These are phyloP conservation scores for Marmota monax DNA, from an alignment of 2,113 vertebrate species.

Conservation along the genomic window DNA sequence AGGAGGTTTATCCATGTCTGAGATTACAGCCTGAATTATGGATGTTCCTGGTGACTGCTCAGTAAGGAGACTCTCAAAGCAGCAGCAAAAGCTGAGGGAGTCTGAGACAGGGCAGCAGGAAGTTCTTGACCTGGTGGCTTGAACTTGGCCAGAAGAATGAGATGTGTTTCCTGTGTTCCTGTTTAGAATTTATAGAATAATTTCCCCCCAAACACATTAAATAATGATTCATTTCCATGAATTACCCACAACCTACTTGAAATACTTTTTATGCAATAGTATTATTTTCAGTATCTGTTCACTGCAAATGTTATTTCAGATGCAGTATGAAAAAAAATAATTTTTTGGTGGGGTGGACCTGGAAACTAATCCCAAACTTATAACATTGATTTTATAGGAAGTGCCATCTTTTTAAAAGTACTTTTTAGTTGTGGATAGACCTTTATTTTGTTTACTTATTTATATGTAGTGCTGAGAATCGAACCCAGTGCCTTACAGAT, in stretches of 20 bases:
- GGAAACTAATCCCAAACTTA: neutral
- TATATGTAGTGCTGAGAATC: no score
- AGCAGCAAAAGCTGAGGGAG: neutral
- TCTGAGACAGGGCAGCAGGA: neutral
- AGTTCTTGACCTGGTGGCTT: neutral
- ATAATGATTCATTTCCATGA: slow-evolving; percentile 39
- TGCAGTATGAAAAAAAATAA: neutral
- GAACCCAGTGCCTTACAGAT: no score
- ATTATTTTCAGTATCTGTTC: slow-evolving; percentile 56
- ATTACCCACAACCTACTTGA: slow-evolving; percentile 7
- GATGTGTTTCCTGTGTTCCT: neutral
- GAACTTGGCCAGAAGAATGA: neutral
- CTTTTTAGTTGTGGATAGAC: no score
- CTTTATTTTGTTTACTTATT: no score
- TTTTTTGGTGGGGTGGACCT: neutral
- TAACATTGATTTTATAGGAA: slow-evolving; percentile 22
- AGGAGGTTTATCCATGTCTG: neutral
- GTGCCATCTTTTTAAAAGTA: no score
- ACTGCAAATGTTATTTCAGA: slow-evolving; percentile 25
- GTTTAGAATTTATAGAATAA: slow-evolving; percentile 7
- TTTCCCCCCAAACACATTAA: neutral
- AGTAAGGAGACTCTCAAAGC: neutral
- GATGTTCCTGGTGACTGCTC: neutral
- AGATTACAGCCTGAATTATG: neutral
- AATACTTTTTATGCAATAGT: slow-evolving; percentile 53